Base-by-base conservation (phyloP, 2,888 invertebrate species). In the Sarcophaga subvicina region DNA sequence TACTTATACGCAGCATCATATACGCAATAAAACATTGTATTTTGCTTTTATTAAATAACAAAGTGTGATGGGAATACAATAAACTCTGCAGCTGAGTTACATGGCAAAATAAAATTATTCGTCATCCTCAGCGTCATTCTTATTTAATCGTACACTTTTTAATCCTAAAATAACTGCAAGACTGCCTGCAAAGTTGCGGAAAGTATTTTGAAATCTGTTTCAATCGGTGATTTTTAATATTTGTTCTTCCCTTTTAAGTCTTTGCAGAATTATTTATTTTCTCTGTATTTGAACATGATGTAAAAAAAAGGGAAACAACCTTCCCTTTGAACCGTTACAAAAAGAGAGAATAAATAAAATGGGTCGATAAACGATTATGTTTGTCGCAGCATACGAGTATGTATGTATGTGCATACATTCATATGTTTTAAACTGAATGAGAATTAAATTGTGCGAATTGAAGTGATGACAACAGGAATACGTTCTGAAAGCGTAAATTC, bases 301-400 rank as follows among this genome's bases (percentile, higher is more conserved):
- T 63, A 37, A 54, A 22, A 22, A 66, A 20, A 64, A 79, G 25
- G 1, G 37, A 37, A 37, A 37, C 2, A 37, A 10, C 2, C 8
- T 37, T 8, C 8, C 5, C 12, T 62, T 12, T 4, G 62, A 62
- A 27, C 62, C 27, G 25, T 72, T 59, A 59, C 6, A 8, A 47
- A 67, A 11, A 22, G 3, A 6, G 27, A 27, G 17, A 54, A 69
- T 5, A 6, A 10, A 45, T 8, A 70, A 84, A 80, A 71, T 84
- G 59, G 84, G 80, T 80, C 75, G 60, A 75, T 84, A 80, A 71
- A 79, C 79, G 84, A 84, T 84, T 80, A 84, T 80, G 17, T 66
- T 59, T 59, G 59, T 59, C 37, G 8, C 37, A 37, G 37, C 37
- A 37, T 8, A 22, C 1, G 20, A 20, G 22, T 22, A 37, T 37